phyloP scores from a whole-genome alignment of 2,888 invertebrate species.

The Pristionchus arcanus region DNA sequence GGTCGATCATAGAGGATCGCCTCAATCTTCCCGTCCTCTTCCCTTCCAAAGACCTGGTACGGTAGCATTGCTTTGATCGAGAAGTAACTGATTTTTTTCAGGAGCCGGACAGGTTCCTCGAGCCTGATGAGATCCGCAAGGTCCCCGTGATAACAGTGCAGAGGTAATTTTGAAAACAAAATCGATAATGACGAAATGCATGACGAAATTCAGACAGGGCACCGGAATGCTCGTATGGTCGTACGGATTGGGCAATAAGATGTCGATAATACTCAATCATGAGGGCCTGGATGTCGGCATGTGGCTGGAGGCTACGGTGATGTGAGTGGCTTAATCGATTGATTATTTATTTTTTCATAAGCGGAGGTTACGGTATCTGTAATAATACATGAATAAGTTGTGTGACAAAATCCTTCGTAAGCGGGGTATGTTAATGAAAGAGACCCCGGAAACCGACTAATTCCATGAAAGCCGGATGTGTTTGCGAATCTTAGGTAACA shows the following conservation, averaged over 20 bases:
- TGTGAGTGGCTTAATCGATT: background rate
- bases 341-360: background rate
- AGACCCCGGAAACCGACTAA: too few species aligned
- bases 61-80: background rate
- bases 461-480: too few species aligned
- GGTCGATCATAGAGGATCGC: background rate
- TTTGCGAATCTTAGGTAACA: too few species aligned
- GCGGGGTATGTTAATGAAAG: too few species aligned
- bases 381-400: too few species aligned
- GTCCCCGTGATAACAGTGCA: background rate
- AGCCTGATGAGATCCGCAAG: background rate
- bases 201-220: background rate
- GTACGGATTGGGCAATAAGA: background rate
- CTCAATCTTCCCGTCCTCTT: background rate
- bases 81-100: background rate
- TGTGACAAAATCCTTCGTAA: too few species aligned
- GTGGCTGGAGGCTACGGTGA: constrained; percentile 12
- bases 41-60: background rate
- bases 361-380: too few species aligned
- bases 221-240: background rate
- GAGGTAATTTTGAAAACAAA: background rate
- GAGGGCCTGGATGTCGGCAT: background rate
- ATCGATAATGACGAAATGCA: background rate
- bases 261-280: background rate
- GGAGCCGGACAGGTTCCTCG: background rate